Conservation (phyloP, 2,113 vertebrate species). For the Orientallactaga bullata region DNA sequence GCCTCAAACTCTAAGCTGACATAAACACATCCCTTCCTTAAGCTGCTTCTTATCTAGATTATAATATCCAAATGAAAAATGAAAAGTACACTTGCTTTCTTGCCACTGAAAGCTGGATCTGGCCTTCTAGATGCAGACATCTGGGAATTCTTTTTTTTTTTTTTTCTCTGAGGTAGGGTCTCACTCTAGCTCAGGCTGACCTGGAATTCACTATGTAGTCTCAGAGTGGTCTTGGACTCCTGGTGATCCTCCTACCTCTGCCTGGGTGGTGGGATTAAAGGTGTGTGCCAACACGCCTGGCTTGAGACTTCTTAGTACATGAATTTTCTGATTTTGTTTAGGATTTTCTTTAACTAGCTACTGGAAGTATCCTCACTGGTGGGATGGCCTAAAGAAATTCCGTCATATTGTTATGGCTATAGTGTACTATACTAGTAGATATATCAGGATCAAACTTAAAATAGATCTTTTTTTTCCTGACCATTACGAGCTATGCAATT, state of each 20-base stretch:
- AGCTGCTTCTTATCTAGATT: neutral
- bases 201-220: no score
- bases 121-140: rapidly evolving
- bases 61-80: neutral
- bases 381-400: neutral
- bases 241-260: no score
- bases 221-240: no score
- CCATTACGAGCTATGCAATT: neutral
- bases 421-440: rapidly evolving
- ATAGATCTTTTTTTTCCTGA: neutral
- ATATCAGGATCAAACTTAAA: neutral
- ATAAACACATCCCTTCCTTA: no score
- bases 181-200: no score
- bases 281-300: no score
- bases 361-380: neutral
- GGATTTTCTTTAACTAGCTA: neutral
- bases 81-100: neutral
- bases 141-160: no score
- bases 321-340: neutral
- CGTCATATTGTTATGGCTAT: neutral
- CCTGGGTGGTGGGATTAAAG: no score
- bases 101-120: neutral
- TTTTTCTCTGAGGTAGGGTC: no score
- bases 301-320: neutral
- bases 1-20: no score